A percentile compares a stretch with the other conserved stretches of the same genome.
These are phyloP conservation scores for Brotula barbata DNA, from an alignment of 2,797 vertebrate species.

Conservation along the genomic window DNA sequence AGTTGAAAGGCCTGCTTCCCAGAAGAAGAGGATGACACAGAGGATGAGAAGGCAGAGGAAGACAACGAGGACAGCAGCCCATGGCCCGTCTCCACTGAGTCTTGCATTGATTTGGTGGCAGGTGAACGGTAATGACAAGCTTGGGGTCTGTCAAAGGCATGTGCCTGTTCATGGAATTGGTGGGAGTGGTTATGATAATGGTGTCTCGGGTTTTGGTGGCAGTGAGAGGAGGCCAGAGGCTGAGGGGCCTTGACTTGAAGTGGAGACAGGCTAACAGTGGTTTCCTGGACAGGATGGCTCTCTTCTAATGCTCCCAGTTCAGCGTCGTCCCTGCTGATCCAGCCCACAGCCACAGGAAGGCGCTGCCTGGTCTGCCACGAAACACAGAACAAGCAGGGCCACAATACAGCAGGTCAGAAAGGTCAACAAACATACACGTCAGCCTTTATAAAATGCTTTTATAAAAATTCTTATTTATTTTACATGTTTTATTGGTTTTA, in stretches of 20 bases:
- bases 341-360: slow-evolving; percentile 82
- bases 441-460: no score
- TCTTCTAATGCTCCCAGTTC: slow-evolving; percentile 81
- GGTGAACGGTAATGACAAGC: neutral
- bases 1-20: slow-evolving; percentile 99
- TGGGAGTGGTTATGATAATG: slow-evolving; percentile 93
- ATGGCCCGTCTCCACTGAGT: slow-evolving; percentile 99
- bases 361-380: slow-evolving; percentile 81
- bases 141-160: neutral
- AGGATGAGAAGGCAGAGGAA: slow-evolving; percentile 99
- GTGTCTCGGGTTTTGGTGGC: slow-evolving; percentile 83
- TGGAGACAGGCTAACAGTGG: slow-evolving; percentile 97
- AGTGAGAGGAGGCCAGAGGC: slow-evolving; percentile 59
- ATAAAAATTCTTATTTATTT: no score
- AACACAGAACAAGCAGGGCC: slow-evolving; percentile 4
- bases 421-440: neutral
- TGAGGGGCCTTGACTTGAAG: slow-evolving; percentile 97
- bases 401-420: slow-evolving; percentile 46
- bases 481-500: no score
- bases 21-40: slow-evolving; percentile 99
- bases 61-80: slow-evolving; percentile 99
- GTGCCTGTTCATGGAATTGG: slow-evolving; percentile 35
- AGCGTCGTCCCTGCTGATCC: slow-evolving; percentile 80
- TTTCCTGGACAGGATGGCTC: slow-evolving; percentile 99
- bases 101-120: slow-evolving; percentile 92